A percentile compares a stretch with the other conserved stretches of the same genome.
Conservation (phyloP, 2,797 vertebrate species). For the Enteromius afrohamiltoni region DNA sequence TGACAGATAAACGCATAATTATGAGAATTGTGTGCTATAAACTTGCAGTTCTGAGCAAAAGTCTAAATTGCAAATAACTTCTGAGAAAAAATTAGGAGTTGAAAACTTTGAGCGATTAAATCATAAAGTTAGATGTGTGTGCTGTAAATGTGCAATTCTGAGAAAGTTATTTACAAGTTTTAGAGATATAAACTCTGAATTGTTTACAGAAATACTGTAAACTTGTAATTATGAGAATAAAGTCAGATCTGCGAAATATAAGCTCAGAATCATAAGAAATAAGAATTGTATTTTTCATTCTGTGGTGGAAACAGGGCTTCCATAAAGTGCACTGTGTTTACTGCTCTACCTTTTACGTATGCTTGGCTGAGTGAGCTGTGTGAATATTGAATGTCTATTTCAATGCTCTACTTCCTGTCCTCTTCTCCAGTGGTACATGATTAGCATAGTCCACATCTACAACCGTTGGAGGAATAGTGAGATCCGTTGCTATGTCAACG, state of each 20-base stretch:
- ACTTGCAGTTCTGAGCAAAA: too few relatives aligned
- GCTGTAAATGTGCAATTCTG: background rate
- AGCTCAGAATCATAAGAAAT: background rate
- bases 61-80: too few relatives aligned
- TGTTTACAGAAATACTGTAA: background rate
- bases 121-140: too few relatives aligned
- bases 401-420: background rate
- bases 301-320: background rate
- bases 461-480: slow-evolving; percentile 99
- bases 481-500: slow-evolving; percentile 96
- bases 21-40: background rate
- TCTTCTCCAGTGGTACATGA: slow-evolving; percentile 94
- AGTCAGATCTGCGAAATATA: too few relatives aligned
- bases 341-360: background rate
- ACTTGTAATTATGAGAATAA: background rate
- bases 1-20: background rate
- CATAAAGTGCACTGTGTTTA: background rate
- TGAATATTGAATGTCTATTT: background rate
- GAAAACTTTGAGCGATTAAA: too few relatives aligned
- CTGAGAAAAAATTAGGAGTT: too few relatives aligned
- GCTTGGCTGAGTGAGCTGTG: background rate
- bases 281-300: background rate
- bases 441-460: slow-evolving; percentile 98
- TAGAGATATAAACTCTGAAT: background rate
- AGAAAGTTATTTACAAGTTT: background rate